Conservation (phyloP, 2,888 invertebrate genomes). For the Drosophila nr. fundita region DNA sequence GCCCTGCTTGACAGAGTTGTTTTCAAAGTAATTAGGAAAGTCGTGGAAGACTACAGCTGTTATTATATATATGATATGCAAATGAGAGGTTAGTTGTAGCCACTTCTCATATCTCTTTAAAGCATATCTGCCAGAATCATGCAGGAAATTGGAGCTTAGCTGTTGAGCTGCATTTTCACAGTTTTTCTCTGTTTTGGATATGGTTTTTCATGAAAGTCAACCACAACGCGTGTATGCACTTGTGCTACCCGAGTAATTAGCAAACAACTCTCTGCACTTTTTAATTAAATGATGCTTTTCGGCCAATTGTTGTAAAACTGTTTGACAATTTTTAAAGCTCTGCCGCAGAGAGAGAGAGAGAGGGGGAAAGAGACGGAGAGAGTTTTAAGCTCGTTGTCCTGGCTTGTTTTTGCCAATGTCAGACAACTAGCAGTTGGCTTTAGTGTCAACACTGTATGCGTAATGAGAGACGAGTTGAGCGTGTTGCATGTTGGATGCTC, state of each 20-base stretch:
- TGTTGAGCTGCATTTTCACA: not conserved
- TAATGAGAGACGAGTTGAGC: slow-evolving; percentile 58
- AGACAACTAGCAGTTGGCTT: slow-evolving; percentile 51
- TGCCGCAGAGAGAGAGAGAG: not conserved
- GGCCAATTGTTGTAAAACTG: slow-evolving; percentile 1
- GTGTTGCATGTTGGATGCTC: not conserved
- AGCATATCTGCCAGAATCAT: not conserved
- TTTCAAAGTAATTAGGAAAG: not conserved
- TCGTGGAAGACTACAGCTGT: not conserved
- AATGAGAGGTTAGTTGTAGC: not conserved
- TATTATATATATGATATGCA: not conserved
- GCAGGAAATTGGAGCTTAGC: not conserved
- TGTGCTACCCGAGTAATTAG: not conserved
- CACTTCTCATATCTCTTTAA: not conserved
- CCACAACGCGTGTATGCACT: not conserved
- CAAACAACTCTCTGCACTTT: not conserved
- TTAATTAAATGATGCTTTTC: not conserved
- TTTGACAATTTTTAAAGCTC: slow-evolving; percentile 14
- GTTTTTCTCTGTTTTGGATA: not conserved
- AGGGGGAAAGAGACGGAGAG: not conserved
- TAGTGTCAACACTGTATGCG: slow-evolving; percentile 77
- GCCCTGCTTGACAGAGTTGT: too few relatives aligned
- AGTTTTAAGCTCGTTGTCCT: not conserved
- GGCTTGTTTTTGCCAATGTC: slow-evolving; percentile 8
- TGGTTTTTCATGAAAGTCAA: not conserved